Evolutionary conservation across 2,797 vertebrate genomes (phyloP).

Genomic region (Erithacus rubecula): DNA sequence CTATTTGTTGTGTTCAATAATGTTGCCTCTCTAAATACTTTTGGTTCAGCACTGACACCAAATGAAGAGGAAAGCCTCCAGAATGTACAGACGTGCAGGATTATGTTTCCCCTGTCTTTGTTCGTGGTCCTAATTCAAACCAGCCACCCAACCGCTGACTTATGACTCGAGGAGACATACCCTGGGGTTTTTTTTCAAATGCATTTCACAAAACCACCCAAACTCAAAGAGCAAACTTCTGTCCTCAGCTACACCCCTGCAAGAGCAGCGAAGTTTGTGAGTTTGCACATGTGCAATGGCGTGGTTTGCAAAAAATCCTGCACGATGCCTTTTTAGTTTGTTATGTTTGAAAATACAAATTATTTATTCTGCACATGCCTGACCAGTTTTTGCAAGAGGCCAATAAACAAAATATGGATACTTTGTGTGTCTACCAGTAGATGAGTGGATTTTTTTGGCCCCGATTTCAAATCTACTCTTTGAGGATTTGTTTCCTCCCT

Average conservation of each 20-base stretch:
- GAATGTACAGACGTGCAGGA: constrained; percentile 45
- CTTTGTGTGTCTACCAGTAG: neutral
- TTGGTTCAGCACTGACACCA: constrained; percentile 61
- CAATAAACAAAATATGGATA: neutral
- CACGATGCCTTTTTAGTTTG: neutral
- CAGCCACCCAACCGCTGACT: constrained; percentile 26
- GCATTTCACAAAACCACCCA: constrained; percentile 40
- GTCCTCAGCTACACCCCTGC: constrained; percentile 34
- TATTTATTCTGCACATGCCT: neutral
- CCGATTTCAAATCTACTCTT: neutral
- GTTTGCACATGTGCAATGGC: neutral
- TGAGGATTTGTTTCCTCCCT: neutral
- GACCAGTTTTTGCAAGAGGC: neutral
- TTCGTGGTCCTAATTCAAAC: constrained; percentile 59
- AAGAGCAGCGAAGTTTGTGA: neutral
- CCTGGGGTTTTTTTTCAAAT: neutral
- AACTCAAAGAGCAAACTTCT: constrained; percentile 24
- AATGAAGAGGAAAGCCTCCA: constrained; percentile 54
- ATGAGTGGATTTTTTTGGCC: neutral
- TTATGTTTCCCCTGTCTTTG: constrained; percentile 66
- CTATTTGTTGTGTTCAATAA: constrained; percentile 58
- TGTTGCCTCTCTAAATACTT: constrained; percentile 58
- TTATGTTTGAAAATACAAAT: neutral
- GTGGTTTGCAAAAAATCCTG: neutral
- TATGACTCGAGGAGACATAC: constrained; percentile 18